phyloP scores from a whole-genome alignment of 1,140 invertebrate species.

The Drosophila sp. region DNA sequence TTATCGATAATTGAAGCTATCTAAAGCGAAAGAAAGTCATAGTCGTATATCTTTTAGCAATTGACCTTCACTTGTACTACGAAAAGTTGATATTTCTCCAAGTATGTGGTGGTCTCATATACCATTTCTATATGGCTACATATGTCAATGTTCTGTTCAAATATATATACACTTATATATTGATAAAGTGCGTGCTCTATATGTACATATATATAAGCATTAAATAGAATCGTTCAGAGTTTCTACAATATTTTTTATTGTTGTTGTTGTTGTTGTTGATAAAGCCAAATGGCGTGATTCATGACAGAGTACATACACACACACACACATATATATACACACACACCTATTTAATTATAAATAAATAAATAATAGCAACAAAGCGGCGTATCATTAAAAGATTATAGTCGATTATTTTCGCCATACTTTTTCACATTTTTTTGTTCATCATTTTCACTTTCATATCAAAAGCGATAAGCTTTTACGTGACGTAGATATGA shows the following conservation, averaged over 20 bases:
- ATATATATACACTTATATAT: slow-evolving; percentile 41
- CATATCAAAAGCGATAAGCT: slow-evolving; percentile 52
- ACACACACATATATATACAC: background rate
- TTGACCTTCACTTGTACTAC: slow-evolving; percentile 12
- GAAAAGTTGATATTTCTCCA: background rate
- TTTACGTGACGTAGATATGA: slow-evolving; percentile 66
- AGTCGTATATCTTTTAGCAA: slow-evolving; percentile 4
- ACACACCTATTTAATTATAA: slow-evolving; percentile 15
- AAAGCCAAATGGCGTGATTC: slow-evolving; percentile 77
- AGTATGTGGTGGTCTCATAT: background rate
- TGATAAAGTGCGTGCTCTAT: slow-evolving; percentile 65
- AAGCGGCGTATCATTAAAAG: slow-evolving; percentile 37
- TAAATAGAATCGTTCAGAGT: slow-evolving; percentile 57
- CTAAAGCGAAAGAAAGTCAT: slow-evolving; percentile 1
- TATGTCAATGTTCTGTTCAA: slow-evolving; percentile 2
- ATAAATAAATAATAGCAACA: slow-evolving; percentile 36
- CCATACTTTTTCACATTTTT: slow-evolving; percentile 27
- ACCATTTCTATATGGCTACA: background rate
- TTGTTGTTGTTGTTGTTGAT: slow-evolving; percentile 38
- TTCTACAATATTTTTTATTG: slow-evolving; percentile 10
- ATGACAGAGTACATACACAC: slow-evolving; percentile 45
- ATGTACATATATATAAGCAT: slow-evolving; percentile 37
- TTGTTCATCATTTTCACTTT: slow-evolving; percentile 70
- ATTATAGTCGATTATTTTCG: slow-evolving; percentile 36
- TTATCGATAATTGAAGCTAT: background rate